phyloP scores from a whole-genome alignment of 2,797 vertebrate species.

The Melanogrammus aeglefinus region DNA sequence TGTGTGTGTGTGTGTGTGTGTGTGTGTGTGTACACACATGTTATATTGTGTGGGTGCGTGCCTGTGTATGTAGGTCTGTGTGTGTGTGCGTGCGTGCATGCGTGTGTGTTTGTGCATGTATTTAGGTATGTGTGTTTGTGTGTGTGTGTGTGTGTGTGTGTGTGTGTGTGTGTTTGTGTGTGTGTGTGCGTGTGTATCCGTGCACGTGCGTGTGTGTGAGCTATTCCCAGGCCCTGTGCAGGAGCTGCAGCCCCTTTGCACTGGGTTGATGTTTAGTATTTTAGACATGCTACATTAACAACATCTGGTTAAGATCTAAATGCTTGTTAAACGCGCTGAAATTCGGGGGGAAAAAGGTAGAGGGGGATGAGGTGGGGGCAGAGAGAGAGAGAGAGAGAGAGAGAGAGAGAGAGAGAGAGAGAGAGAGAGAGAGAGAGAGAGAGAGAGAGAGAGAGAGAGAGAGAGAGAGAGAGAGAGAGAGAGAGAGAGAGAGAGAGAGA shows the following conservation, averaged over 20 bases:
- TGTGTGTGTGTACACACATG: conserved; percentile 51
- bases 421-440: conserved; percentile 42
- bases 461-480: conserved; percentile 14
- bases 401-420: not conserved
- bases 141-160: conserved; percentile 28
- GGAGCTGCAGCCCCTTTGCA: conserved; percentile 66
- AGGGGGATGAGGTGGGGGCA: conserved; percentile 60
- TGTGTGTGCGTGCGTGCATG: conserved; percentile 23
- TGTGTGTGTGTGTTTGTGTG: conserved; percentile 44
- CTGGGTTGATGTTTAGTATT: conserved; percentile 83
- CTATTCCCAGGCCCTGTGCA: conserved; percentile 74
- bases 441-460: conserved; percentile 51
- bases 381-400: conserved; percentile 25
- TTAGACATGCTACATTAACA: conserved; percentile 86
- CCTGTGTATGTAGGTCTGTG: conserved; percentile 55
- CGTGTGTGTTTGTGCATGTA: conserved; percentile 15
- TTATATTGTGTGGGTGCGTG: conserved; percentile 49
- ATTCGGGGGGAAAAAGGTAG: conserved; percentile 63
- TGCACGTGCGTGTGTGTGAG: conserved; percentile 46
- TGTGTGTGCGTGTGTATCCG: conserved; percentile 28
- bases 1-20: conserved; percentile 40
- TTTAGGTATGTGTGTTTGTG: conserved; percentile 30
- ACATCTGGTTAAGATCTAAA: conserved; percentile 88
- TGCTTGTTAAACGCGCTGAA: conserved; percentile 84
- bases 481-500: conserved; percentile 48